Base-by-base conservation (phyloP, 2,888 invertebrate genomes). In the Drosophila dives region DNA sequence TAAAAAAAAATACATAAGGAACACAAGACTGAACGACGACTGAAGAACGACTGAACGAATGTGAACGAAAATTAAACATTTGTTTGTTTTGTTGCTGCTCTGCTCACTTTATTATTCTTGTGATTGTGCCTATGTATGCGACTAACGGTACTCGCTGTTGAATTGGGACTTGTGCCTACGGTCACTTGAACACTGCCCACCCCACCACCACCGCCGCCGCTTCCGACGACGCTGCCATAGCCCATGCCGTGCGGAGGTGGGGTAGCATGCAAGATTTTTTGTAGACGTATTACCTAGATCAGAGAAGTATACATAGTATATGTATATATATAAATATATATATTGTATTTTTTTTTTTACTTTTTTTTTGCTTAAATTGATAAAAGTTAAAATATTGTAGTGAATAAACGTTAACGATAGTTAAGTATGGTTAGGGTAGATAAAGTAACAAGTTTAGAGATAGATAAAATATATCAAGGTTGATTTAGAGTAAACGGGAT, bases 211-310 rank as follows among this genome's bases (percentile, higher is more conserved):
- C 74, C 62, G 56, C 72, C 65, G 65, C 60, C 42, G 54, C 55
- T 69, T 77, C 80, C 88, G 78, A 74, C 80, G 74, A 80, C 86
- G 77, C 88, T 83, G 81, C 88, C 84, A 81, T 88, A 88, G 70
- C 73, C 78, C 53, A 84, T 81, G 84, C 71, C 74, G 79, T 86
- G 87, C 83, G 86, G 86, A 84, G 91, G 91, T 87, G 92, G 89
- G 84, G 93, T 92, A 84, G 96, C 96, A 94, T 96, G 96, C 93
- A 96, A 95, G 92, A 96, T 96, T 93, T 96, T 95, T 94, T 96
- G 95, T 93, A 96, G 94, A 94, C 96, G 96, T 95, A 96, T 95
- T 94, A 96, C 96, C 96, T 96, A 92, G 85, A 86, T 89, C 87
- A 72, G 65, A 89, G 75, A 89, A 84, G 83, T 83, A 82, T 78